Evolutionary conservation across 2,113 vertebrate genomes (phyloP).

Genomic region (Hiodon tergisus): DNA sequence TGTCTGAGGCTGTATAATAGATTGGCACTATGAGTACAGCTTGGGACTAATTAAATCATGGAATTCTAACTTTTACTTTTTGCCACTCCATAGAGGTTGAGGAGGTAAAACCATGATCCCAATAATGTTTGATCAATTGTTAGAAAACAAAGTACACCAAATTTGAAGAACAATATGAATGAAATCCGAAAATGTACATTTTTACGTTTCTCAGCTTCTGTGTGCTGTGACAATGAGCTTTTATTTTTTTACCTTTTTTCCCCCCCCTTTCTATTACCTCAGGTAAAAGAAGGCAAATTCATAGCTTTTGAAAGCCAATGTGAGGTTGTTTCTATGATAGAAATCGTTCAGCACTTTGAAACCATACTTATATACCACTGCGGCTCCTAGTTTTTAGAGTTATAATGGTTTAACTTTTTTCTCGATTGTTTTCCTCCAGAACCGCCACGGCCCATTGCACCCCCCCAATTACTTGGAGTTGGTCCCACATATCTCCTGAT

Average conservation of each 20-base stretch:
- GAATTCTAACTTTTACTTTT: not conserved
- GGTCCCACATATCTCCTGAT: constrained; percentile 94
- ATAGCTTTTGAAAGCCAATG: not conserved
- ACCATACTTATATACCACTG: not conserved
- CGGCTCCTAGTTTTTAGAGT: not conserved
- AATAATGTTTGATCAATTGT: not conserved
- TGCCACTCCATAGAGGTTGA: not conserved
- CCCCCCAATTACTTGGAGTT: constrained; percentile 87
- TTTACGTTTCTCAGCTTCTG: not conserved
- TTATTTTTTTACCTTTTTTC: not conserved
- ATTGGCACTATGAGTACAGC: constrained; percentile 5
- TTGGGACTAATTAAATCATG: constrained; percentile 11
- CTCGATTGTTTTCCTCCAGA: constrained; percentile 60
- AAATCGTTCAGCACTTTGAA: not conserved
- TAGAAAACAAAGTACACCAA: not conserved
- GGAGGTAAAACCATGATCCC: not conserved
- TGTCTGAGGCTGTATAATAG: constrained; percentile 6
- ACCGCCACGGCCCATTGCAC: constrained; percentile 90
- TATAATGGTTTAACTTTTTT: not conserved
- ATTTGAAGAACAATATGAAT: not conserved
- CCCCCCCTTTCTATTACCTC: not conserved
- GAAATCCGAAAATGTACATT: not conserved
- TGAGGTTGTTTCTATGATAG: constrained; percentile 1
- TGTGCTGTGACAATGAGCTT: not conserved
- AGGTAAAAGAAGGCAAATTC: not conserved